These are phyloP conservation scores for Adineta ricciae DNA, from an alignment of 2,888 invertebrate genomes.

Conservation along the genomic window DNA sequence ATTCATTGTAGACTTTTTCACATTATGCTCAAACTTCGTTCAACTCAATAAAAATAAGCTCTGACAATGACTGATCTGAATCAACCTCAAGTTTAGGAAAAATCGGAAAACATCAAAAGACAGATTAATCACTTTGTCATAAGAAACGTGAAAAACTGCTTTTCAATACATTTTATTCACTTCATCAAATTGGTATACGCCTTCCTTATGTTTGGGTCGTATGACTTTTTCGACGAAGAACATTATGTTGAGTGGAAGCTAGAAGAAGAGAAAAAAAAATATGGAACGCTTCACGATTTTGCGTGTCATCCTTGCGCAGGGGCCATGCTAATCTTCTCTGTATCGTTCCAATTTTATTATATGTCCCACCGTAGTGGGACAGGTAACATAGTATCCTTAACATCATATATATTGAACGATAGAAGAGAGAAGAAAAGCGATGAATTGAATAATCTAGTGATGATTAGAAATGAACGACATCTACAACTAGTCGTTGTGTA, in stretches of 20 bases:
- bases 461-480: too few relatives aligned
- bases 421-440: neutral
- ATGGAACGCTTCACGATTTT: conserved; percentile 81
- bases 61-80: conserved; percentile 80
- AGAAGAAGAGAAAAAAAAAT: conserved; percentile 41
- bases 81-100: conserved; percentile 74
- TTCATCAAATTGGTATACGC: conserved; percentile 83
- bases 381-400: neutral
- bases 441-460: neutral
- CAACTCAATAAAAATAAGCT: conserved; percentile 92
- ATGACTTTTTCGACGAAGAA: conserved; percentile 80
- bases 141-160: conserved; percentile 92
- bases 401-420: neutral
- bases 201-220: conserved; percentile 76
- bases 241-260: conserved; percentile 62
- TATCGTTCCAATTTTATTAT: conserved; percentile 77
- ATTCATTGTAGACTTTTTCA: conserved; percentile 53
- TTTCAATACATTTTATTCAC: conserved; percentile 89
- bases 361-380: conserved; percentile 38
- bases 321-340: conserved; percentile 85
- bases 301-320: conserved; percentile 70
- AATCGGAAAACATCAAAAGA: conserved; percentile 20
- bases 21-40: conserved; percentile 98
- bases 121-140: conserved; percentile 71
- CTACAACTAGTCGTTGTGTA: too few relatives aligned